Evolutionary conservation across 35 echinoderm and acorn worm species (phyloP).

Genomic region (Nesometra sesokonis): DNA sequence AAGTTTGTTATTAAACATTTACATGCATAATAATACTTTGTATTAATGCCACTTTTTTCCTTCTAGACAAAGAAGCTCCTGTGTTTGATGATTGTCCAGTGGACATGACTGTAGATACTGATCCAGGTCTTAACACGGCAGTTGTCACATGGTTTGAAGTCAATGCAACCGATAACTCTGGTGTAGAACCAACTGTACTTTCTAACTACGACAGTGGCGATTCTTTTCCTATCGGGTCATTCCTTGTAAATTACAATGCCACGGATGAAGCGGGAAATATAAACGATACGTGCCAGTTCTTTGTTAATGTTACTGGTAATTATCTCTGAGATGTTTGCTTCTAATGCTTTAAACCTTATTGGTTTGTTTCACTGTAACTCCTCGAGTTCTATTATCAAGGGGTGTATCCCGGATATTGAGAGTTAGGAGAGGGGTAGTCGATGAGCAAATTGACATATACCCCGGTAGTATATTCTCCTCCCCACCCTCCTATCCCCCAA

Average conservation of each 20-base stretch:
- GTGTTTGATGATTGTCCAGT: not conserved
- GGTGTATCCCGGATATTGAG: no score
- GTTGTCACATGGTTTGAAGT: not conserved
- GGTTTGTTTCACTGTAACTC: no score
- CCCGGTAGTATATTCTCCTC: no score
- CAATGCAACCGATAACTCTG: not conserved
- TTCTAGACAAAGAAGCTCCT: not conserved
- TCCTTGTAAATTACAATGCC: not conserved
- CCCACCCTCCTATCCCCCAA: no score
- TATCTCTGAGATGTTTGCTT: no score
- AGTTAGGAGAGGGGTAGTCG: no score
- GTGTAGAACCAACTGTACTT: not conserved
- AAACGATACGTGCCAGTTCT: not conserved
- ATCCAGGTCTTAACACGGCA: not conserved
- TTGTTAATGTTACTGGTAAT: not conserved
- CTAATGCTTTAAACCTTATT: no score
- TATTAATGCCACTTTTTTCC: no score
- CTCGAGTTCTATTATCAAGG: no score
- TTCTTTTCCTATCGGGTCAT: not conserved
- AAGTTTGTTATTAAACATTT: no score
- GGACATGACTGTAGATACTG: not conserved
- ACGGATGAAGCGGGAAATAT: not conserved
- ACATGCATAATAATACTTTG: no score
- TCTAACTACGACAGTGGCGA: not conserved
- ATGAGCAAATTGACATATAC: no score